Evolutionary conservation across 2,888 invertebrate genomes (phyloP), one percentile per base, ranked within the genome.

Genomic region (Phlogophora meticulosa): DNA sequence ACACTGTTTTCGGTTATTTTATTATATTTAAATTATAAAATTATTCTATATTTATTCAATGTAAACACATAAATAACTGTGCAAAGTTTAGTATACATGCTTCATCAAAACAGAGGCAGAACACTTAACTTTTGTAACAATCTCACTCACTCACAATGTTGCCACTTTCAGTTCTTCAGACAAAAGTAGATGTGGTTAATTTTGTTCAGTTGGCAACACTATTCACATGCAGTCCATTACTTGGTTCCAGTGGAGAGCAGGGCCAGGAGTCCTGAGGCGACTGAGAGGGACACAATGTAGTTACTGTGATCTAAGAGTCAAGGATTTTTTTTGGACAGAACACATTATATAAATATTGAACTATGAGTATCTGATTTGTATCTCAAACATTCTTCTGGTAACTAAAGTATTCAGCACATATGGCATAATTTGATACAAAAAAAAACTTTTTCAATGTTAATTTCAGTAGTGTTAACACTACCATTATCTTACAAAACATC

Each of bases 211-310:
- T 79, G 84, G 85, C 82, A 84, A 82, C 78, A 72, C 70, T 61
- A 75, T 67, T 76, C 76, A 83, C 76, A 70, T 68, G 53, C 59
- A 58, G 55, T 64, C 76, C 69, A 87, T 96, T 96, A 97, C 92
- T 98, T 97, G 79, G 97, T 97, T 89, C 98, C 98, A 58, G 99
- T 99, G n/a, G 99, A 99, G 84, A 99, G 97, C 64, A 99, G 96
- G 48, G 99, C 99, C 83, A 99, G 95, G 17, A 99, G 96, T 75
- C 99, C 99, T 70, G 99, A 98, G 15, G 99, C 98, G 55, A 97
- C 96, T 38, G 98, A 97, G 80, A 99, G 98, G 2, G 99, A 99
- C 65, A 99, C 95, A 59, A 98, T 97, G 93, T 99, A 99, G 94
- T 99, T 99, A 81, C 97, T 97, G 93, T 84, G 85, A 62, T 78